Conservation (phyloP, 2,888 invertebrate genomes). For the Plebejus argus region DNA sequence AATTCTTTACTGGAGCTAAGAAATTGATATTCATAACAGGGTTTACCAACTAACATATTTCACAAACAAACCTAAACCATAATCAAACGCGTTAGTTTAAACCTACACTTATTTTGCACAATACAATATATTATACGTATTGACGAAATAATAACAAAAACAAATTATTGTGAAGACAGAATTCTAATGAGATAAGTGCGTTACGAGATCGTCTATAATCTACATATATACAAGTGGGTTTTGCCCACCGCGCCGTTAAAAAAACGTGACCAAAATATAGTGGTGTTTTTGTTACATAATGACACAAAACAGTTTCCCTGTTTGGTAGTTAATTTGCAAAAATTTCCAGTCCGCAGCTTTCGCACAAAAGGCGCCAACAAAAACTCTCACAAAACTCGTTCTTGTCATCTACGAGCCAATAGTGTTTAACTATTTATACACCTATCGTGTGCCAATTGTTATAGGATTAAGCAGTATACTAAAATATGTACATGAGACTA, state of each 20-base stretch:
- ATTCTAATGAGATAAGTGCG: not conserved
- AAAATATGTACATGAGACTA: no score
- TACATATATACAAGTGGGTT: not conserved
- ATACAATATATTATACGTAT: no score
- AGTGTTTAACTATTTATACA: not conserved
- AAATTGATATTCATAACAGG: not conserved
- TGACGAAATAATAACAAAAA: not conserved
- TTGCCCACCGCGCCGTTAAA: not conserved
- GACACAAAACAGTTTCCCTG: not conserved
- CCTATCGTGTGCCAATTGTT: not conserved
- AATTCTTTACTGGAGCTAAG: not conserved
- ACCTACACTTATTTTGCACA: no score
- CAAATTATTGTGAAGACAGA: not conserved
- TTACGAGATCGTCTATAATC: not conserved
- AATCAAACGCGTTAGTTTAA: not conserved
- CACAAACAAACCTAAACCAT: not conserved
- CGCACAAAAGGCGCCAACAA: conserved; percentile 28
- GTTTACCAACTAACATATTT: not conserved
- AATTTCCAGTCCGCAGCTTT: conserved; percentile 1
- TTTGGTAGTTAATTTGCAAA: conserved; percentile 1
- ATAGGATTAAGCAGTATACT: not conserved
- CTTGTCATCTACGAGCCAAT: not conserved
- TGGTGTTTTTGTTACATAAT: conserved; percentile 5
- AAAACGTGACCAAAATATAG: conserved; percentile 7
- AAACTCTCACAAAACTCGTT: not conserved